phyloP scores from a whole-genome alignment of 2,113 vertebrate species.

The Microtus oregoni region DNA sequence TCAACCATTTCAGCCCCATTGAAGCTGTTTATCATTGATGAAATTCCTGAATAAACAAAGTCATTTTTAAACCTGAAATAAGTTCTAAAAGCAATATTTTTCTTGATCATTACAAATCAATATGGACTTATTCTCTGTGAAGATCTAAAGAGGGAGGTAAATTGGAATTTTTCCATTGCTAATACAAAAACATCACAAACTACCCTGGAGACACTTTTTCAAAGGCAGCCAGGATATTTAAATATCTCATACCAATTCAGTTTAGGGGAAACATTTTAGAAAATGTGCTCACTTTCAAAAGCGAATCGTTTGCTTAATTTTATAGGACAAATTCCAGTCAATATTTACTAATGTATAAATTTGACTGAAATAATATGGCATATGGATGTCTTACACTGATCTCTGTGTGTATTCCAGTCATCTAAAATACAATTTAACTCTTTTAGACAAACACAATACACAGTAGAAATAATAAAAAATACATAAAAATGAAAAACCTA shows the following conservation, averaged over 20 bases:
- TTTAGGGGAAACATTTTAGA: slow-evolving; percentile 62
- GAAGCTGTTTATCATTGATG: slow-evolving; percentile 64
- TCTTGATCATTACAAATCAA: slow-evolving; percentile 83
- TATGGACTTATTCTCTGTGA: slow-evolving; percentile 80
- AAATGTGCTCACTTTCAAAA: slow-evolving; percentile 44
- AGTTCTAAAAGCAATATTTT: slow-evolving; percentile 81
- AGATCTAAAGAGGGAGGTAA: slow-evolving; percentile 83
- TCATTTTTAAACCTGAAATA: slow-evolving; percentile 82
- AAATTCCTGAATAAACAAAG: slow-evolving; percentile 73
- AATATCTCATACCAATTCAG: slow-evolving; percentile 59
- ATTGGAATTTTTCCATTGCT: slow-evolving; percentile 81
- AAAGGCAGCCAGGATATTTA: slow-evolving; percentile 80
- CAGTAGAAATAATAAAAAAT: not conserved
- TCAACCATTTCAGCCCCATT: not conserved
- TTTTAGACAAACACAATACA: not conserved
- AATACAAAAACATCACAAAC: slow-evolving; percentile 52
- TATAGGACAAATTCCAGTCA: not conserved
- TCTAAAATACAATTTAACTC: not conserved
- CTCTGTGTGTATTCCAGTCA: not conserved
- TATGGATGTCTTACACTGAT: not conserved
- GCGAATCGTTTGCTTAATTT: slow-evolving; percentile 66
- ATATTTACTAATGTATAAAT: slow-evolving; percentile 48
- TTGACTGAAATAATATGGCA: slow-evolving; percentile 4
- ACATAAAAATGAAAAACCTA: not conserved
- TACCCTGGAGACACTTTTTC: slow-evolving; percentile 74